These are phyloP conservation scores for Myxocyprinus asiaticus DNA, from an alignment of 2,113 vertebrate species.

Conservation along the genomic window DNA sequence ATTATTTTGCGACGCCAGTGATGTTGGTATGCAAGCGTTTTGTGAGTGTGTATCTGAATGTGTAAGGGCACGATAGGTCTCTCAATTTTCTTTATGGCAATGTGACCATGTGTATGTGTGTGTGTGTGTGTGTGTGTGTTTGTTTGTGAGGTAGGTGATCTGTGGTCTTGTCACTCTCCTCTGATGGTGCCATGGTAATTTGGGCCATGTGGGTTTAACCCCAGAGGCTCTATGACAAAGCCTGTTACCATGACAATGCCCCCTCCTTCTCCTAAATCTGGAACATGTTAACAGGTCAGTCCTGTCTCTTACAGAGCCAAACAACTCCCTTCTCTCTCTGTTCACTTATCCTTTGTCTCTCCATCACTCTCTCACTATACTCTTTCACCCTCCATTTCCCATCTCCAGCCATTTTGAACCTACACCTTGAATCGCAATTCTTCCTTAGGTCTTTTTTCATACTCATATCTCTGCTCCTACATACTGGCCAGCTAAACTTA, in stretches of 20 bases:
- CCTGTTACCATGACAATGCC: slow-evolving; percentile 33
- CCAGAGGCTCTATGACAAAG: slow-evolving; percentile 39
- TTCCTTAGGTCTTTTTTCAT: background rate
- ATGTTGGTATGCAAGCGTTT: background rate
- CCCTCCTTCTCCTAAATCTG: slow-evolving; percentile 44
- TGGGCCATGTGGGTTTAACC: slow-evolving; percentile 57
- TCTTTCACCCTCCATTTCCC: background rate
- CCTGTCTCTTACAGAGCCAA: background rate
- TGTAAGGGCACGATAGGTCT: background rate
- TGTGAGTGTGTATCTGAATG: slow-evolving; percentile 10
- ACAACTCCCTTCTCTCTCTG: slow-evolving; percentile 13
- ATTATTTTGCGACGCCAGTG: slow-evolving; percentile 11
- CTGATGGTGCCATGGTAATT: slow-evolving; percentile 52
- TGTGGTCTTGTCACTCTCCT: slow-evolving; percentile 29
- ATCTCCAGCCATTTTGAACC: background rate
- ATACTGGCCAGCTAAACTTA: too few species aligned
- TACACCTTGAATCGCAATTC: background rate
- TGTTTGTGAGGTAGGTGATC: slow-evolving; percentile 34
- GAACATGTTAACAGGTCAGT: slow-evolving; percentile 53
- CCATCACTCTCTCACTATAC: background rate
- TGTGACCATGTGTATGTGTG: slow-evolving; percentile 1
- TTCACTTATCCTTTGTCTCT: background rate
- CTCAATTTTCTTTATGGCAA: background rate
- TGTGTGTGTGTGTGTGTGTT: slow-evolving; percentile 13
- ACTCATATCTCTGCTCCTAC: too few species aligned